Conservation (phyloP, 2,888 invertebrate species). For the Plebejus argus region DNA sequence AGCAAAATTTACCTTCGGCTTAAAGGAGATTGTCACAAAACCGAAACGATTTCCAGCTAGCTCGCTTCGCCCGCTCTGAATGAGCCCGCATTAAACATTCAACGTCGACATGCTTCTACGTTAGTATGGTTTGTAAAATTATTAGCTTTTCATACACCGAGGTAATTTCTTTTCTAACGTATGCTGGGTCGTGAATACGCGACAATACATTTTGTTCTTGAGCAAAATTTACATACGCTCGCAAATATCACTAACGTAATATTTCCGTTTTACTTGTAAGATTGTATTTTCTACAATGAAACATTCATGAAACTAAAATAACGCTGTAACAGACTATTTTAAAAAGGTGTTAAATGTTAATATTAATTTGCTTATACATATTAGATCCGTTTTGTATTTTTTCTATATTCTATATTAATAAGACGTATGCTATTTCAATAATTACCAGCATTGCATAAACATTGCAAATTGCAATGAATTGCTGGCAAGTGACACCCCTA, state of each 20-base stretch:
- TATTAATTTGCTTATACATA: too few relatives aligned
- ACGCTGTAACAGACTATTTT: too few relatives aligned
- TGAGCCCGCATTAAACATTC: conserved; percentile 19
- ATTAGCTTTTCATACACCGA: background rate
- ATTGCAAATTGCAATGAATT: too few relatives aligned
- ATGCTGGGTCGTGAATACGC: background rate
- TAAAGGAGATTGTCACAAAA: background rate
- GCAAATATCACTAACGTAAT: background rate
- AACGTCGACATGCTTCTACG: background rate
- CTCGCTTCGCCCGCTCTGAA: background rate
- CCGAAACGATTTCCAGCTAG: background rate
- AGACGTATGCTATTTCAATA: too few relatives aligned
- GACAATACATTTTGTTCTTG: background rate
- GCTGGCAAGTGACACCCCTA: too few relatives aligned
- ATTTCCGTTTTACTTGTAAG: too few relatives aligned
- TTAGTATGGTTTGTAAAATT: background rate
- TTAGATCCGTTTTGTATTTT: too few relatives aligned
- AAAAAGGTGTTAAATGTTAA: too few relatives aligned
- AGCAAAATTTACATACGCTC: background rate
- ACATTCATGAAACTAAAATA: too few relatives aligned
- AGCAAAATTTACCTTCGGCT: background rate
- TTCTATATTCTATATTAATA: too few relatives aligned
- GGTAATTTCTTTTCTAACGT: background rate
- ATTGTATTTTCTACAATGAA: too few relatives aligned
- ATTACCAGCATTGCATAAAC: too few relatives aligned